phyloP scores from a whole-genome alignment of 37 sponge, comb jelly and placozoan species.

The Theonella swinhoei region DNA sequence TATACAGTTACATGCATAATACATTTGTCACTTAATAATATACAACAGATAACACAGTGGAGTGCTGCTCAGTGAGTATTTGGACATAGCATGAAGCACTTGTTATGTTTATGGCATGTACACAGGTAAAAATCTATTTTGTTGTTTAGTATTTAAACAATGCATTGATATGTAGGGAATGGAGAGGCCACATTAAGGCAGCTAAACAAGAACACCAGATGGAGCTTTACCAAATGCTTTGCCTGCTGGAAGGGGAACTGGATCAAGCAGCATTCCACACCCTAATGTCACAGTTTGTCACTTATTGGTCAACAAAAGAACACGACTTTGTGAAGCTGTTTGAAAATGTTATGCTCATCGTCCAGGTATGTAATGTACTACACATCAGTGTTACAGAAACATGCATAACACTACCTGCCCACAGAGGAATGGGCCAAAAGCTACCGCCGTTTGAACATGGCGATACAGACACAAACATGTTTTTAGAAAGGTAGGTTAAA shows the following conservation, averaged over 20 bases:
- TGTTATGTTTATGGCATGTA: constrained; percentile 41
- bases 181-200: constrained; percentile 2
- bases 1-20: background rate
- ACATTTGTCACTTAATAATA: background rate
- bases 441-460: constrained; percentile 26
- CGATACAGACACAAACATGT: too few relatives aligned
- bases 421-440: constrained; percentile 38
- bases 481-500: constrained; percentile 27
- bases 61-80: constrained; percentile 8
- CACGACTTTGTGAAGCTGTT: constrained; percentile 11
- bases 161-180: background rate
- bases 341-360: background rate
- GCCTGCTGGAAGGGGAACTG: background rate
- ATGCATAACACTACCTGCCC: background rate
- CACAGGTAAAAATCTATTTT: background rate
- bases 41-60: constrained; percentile 38
- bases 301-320: constrained; percentile 2
- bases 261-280: background rate
- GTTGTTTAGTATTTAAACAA: background rate
- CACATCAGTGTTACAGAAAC: background rate
- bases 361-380: background rate
- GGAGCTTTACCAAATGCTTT: constrained; percentile 7
- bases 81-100: constrained; percentile 28
- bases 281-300: background rate
- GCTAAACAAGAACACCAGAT: background rate